phyloP scores from a whole-genome alignment of 2,113 vertebrate genomes.

The Seriola quinqueradiata region DNA sequence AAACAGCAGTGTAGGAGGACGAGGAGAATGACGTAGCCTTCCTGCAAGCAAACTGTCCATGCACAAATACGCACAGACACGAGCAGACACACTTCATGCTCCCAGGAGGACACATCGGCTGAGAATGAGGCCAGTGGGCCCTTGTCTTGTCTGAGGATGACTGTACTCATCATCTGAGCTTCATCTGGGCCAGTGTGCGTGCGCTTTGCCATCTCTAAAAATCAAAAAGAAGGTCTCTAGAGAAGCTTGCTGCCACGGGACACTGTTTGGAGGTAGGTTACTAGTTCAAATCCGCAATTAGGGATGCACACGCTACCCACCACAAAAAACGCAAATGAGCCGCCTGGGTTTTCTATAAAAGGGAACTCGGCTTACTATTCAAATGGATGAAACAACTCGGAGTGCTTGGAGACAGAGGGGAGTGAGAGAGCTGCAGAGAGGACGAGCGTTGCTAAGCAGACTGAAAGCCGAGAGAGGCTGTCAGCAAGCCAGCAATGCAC shows the following conservation, averaged over 20 bases:
- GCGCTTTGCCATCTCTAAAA: conserved; percentile 29
- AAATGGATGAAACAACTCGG: conserved; percentile 60
- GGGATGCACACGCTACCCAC: not conserved
- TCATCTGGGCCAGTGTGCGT: conserved; percentile 42
- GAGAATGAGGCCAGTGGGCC: conserved; percentile 77
- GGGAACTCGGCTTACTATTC: conserved; percentile 54
- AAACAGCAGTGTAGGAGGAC: conserved; percentile 48
- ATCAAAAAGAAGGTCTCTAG: conserved; percentile 30
- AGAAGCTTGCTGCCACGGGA: conserved; percentile 16
- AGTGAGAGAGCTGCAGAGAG: conserved; percentile 68
- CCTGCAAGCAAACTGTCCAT: conserved; percentile 34
- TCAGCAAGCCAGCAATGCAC: conserved; percentile 73
- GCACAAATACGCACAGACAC: conserved; percentile 42
- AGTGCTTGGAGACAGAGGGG: conserved; percentile 71
- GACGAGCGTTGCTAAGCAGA: conserved; percentile 83
- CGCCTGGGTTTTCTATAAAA: conserved; percentile 39
- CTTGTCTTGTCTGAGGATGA: conserved; percentile 68
- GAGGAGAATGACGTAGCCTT: conserved; percentile 67
- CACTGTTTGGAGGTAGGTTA: conserved; percentile 41
- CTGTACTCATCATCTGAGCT: conserved; percentile 62
- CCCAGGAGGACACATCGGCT: conserved; percentile 57
- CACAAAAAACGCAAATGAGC: conserved; percentile 22
- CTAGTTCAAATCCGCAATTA: conserved; percentile 42
- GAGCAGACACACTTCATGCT: conserved; percentile 59
- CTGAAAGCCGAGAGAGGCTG: conserved; percentile 73